A percentile compares a stretch with the other conserved stretches of the same genome.
Evolutionary conservation across 2,888 invertebrate genomes (phyloP).

Genomic region (Osmoderma eremita): DNA sequence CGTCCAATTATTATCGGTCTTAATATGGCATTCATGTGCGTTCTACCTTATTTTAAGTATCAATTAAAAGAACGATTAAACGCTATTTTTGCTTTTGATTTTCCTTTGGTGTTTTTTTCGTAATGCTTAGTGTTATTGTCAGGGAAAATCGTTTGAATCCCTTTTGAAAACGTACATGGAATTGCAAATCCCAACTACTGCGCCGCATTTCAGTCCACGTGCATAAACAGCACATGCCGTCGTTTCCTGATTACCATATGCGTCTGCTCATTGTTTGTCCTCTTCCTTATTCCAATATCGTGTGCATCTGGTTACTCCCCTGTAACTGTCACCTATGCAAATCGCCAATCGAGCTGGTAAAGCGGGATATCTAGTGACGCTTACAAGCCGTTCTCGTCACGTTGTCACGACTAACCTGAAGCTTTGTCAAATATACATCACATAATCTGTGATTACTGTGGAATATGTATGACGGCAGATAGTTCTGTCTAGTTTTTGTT

Average conservation of each 20-base stretch:
- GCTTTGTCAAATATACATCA: no score
- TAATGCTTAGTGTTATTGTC: no score
- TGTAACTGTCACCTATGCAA: conserved; percentile 14
- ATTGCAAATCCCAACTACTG: neutral
- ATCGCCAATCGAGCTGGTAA: neutral
- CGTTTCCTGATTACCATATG: no score
- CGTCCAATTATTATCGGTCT: neutral
- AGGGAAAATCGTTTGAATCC: no score
- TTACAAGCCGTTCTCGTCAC: conserved; percentile 17
- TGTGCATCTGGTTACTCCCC: neutral
- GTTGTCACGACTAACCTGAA: conserved; percentile 40
- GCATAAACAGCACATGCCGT: no score
- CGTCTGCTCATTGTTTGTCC: no score
- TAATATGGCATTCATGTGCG: conserved; percentile 3
- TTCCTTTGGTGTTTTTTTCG: neutral
- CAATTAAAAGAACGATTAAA: neutral
- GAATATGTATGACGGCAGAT: no score
- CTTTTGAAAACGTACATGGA: no score
- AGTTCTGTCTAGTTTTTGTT: no score
- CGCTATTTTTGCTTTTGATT: neutral
- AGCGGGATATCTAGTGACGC: neutral
- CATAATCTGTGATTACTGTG: no score
- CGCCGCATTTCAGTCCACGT: no score
- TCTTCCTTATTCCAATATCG: no score
- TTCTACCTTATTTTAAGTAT: neutral